These are phyloP conservation scores for Coracias cyanogaster DNA, from an alignment of 2,797 vertebrate species.

Conservation along the genomic window DNA sequence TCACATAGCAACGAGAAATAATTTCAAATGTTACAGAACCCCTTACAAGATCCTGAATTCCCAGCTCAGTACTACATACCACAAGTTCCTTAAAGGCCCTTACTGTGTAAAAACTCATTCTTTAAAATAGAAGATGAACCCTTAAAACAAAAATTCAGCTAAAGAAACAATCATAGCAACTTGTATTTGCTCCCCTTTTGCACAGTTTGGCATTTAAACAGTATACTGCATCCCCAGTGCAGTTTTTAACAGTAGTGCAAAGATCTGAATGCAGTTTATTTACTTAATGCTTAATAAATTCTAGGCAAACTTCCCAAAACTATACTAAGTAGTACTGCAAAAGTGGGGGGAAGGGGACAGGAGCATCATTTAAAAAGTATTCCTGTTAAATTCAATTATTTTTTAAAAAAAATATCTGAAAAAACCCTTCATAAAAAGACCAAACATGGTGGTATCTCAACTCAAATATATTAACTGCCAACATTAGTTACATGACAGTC, in stretches of 20 bases:
- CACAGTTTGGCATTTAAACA: background rate
- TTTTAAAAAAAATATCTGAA: background rate
- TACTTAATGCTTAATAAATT: background rate
- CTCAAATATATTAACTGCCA: background rate
- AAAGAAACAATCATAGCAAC: background rate
- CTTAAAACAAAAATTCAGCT: background rate
- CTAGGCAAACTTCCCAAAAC: background rate
- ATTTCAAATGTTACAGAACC: background rate
- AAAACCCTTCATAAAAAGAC: background rate
- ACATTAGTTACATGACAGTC: background rate
- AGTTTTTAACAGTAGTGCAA: background rate
- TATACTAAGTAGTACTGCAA: background rate
- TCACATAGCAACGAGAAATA: background rate
- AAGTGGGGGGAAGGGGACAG: background rate
- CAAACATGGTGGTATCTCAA: background rate
- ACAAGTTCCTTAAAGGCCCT: background rate
- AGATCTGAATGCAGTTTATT: background rate
- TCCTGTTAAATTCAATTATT: background rate
- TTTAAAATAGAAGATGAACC: background rate
- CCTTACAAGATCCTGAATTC: background rate
- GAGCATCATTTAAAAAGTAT: background rate
- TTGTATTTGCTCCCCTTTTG: background rate
- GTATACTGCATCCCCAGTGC: fast-evolving
- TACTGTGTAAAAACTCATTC: background rate
- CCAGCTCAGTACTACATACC: background rate